Evolutionary conservation across 1,140 invertebrate genomes (phyloP).

Genomic region (Eumaeus atala): DNA sequence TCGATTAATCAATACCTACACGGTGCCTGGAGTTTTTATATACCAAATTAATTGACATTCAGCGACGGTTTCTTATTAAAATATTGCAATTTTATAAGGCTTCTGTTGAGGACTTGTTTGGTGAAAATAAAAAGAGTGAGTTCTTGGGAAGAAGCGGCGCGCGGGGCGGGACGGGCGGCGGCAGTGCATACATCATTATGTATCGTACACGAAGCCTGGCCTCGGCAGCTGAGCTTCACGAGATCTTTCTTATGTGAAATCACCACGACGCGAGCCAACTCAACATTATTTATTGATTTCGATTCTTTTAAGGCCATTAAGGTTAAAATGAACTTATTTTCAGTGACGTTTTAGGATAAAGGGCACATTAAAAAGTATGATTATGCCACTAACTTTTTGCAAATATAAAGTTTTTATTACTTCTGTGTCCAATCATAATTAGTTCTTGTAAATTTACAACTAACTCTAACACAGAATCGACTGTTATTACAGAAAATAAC

Average conservation of each 20-base stretch:
- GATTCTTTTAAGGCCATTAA: constrained; percentile 21
- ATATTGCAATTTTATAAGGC: constrained; percentile 66
- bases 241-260: constrained; percentile 49
- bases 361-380: background rate
- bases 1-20: constrained; percentile 43
- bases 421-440: too few species aligned
- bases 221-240: constrained; percentile 40
- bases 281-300: constrained; percentile 30
- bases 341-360: constrained; percentile 3
- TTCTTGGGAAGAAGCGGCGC: constrained; percentile 22
- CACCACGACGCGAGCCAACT: constrained; percentile 37
- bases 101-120: constrained; percentile 48
- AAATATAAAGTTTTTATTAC: too few species aligned
- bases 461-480: too few species aligned
- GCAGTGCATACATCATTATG: constrained; percentile 51
- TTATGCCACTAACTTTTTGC: too few species aligned
- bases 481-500: too few species aligned
- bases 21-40: constrained; percentile 38
- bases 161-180: constrained; percentile 29
- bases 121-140: constrained; percentile 43
- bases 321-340: constrained; percentile 13
- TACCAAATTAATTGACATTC: constrained; percentile 58
- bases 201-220: constrained; percentile 39
- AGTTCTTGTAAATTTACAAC: too few species aligned
- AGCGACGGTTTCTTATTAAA: constrained; percentile 60